Base-by-base conservation (phyloP, 1,140 invertebrate species). In the Contarinia nasturtii region DNA sequence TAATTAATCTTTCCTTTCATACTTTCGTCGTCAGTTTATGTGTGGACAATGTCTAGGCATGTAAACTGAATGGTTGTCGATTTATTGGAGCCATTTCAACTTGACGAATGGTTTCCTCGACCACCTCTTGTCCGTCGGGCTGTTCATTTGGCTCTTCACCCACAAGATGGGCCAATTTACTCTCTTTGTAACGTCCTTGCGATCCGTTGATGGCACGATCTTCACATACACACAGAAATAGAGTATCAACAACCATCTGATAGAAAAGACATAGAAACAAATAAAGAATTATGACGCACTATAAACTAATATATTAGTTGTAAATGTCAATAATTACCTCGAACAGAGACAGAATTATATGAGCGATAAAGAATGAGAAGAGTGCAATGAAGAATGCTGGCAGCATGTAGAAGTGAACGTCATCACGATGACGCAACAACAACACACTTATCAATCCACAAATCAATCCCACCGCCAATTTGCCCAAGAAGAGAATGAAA, bases 181-280 rank as follows among this genome's bases (percentile, higher is more conserved):
- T 75, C 46, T 71, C 70, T 33, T 73, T 72, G 77, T 77, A 79
- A 36, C 70, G 70, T 10, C 76, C 77, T 36, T 72, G 73, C 14
- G 68, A 71, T 10, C 74, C 68, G 59, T 78, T 73, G 50, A 75
- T 70, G 27, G 27, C 27, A 27, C 27, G 27, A 27, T 27, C 27
- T 63, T 92, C 88, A 68, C 92, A 89, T 56, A 96, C 86, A 60
- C 92, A 96, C 33, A 97, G 66, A 64, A 96, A 89, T 20, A 96
- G 64, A 0, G 92, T 91, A 61, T 97, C 92, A 11, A 96, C 86
- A 1, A 92, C 82, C 76, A 93, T 93, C 88, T 95, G 55, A 14
- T 69, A 68, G 51, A 53, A 34, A 45, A 37, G 47, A 44, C 19
- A 50, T 48, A 45, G 46, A 46, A 12, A 49, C 34, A 38, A 48